phyloP scores from a whole-genome alignment of 2,888 invertebrate genomes.

The Lochmaea capreae region DNA sequence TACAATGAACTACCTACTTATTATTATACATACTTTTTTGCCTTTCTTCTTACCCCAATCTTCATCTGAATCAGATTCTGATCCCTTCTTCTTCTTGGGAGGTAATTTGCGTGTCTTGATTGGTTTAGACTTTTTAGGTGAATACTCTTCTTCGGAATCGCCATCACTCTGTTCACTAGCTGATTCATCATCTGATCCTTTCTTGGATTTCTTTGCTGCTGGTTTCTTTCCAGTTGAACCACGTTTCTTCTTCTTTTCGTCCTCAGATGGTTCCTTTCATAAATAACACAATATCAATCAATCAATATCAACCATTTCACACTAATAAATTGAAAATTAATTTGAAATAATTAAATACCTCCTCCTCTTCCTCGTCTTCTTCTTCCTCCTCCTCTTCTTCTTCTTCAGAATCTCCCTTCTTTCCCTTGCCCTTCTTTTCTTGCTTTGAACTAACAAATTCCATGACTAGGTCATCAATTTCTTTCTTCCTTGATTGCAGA shows the following conservation, averaged over 20 bases:
- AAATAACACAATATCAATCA: slow-evolving; percentile 41
- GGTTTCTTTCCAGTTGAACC: slow-evolving; percentile 67
- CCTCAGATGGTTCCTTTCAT: slow-evolving; percentile 63
- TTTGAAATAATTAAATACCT: slow-evolving; percentile 33
- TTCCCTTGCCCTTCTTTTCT: slow-evolving; percentile 64
- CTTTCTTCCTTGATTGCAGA: slow-evolving; percentile 81
- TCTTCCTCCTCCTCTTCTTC: slow-evolving; percentile 69
- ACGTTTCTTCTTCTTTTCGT: slow-evolving; percentile 70
- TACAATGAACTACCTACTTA: background rate
- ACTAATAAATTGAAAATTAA: background rate
- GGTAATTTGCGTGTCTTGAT: slow-evolving; percentile 69
- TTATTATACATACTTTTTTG: slow-evolving; percentile 59
- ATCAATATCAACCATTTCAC: slow-evolving; percentile 27
- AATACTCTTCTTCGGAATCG: slow-evolving; percentile 73
- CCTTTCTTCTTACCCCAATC: slow-evolving; percentile 75
- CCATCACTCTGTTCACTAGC: slow-evolving; percentile 68
- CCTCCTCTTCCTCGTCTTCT: slow-evolving; percentile 58
- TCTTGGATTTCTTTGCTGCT: slow-evolving; percentile 68
- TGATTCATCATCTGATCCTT: slow-evolving; percentile 66
- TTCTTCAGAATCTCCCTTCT: slow-evolving; percentile 63
- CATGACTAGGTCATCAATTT: slow-evolving; percentile 91
- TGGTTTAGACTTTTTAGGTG: slow-evolving; percentile 69
- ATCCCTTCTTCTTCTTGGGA: slow-evolving; percentile 75
- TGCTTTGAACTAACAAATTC: slow-evolving; percentile 72
- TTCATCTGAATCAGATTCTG: slow-evolving; percentile 76